phyloP scores from a whole-genome alignment of 2,113 vertebrate species.

The Cygnus buccinator region DNA sequence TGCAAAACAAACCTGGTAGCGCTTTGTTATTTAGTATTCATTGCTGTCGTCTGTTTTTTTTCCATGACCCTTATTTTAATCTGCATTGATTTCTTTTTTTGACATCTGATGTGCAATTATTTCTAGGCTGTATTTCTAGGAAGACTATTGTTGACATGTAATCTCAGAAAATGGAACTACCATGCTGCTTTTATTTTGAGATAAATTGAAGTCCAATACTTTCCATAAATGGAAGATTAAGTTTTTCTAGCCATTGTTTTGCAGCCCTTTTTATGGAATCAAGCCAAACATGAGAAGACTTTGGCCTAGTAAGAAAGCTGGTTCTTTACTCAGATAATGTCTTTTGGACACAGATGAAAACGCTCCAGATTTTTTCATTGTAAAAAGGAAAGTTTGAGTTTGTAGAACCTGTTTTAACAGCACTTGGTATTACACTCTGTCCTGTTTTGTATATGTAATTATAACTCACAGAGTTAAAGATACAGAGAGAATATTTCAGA shows the following conservation, averaged over 20 bases:
- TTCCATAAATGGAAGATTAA: constrained; percentile 84
- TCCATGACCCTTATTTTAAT: background rate
- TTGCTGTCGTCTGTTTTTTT: background rate
- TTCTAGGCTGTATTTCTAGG: background rate
- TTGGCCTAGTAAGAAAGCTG: constrained; percentile 74
- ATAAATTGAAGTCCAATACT: constrained; percentile 76
- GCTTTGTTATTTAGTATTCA: background rate
- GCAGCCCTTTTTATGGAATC: constrained; percentile 78
- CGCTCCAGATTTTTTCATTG: background rate
- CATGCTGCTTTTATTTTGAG: background rate
- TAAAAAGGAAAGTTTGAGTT: background rate
- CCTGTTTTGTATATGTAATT: background rate
- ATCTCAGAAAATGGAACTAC: background rate
- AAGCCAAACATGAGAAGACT: constrained; percentile 78
- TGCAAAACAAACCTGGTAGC: background rate
- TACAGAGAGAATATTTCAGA: background rate
- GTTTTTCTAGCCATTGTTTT: constrained; percentile 78
- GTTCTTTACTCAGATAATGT: constrained; percentile 81
- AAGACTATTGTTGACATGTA: background rate
- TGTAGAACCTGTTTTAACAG: background rate
- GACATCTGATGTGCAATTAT: background rate
- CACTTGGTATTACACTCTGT: background rate
- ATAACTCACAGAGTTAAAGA: background rate
- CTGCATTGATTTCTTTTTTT: background rate
- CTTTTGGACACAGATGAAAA: constrained; percentile 81